These are phyloP conservation scores for Cottus gobio DNA, from an alignment of 2,113 vertebrate genomes.

Conservation along the genomic window DNA sequence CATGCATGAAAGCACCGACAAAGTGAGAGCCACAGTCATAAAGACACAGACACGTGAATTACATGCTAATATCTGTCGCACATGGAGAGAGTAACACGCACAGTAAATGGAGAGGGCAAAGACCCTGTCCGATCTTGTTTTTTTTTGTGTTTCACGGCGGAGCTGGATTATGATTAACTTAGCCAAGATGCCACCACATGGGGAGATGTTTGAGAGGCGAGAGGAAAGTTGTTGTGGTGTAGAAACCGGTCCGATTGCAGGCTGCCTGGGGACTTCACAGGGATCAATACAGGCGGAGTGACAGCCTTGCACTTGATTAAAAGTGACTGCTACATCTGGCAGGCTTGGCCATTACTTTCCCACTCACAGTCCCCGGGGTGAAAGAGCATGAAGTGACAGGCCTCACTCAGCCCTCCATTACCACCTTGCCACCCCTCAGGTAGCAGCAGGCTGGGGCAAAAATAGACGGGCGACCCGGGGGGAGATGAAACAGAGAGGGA, in stretches of 20 bases:
- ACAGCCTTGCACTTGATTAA: conserved; percentile 85
- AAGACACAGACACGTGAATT: conserved; percentile 21
- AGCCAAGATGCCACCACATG: conserved; percentile 61
- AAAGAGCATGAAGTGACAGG: conserved; percentile 84
- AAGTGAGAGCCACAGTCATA: conserved; percentile 4
- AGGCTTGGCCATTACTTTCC: conserved; percentile 83
- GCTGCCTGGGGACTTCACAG: conserved; percentile 72
- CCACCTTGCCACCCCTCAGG: conserved; percentile 79
- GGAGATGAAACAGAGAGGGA: conserved; percentile 44
- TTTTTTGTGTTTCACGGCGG: conserved; percentile 46
- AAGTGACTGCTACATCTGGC: conserved; percentile 88
- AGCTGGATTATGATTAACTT: conserved; percentile 77
- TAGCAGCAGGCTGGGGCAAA: conserved; percentile 67
- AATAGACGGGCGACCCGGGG: conserved; percentile 66
- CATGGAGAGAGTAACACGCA: conserved; percentile 32
- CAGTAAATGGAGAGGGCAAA: conserved; percentile 22
- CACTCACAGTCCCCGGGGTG: conserved; percentile 79
- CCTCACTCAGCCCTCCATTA: conserved; percentile 83
- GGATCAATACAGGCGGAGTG: conserved; percentile 84
- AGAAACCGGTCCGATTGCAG: conserved; percentile 71
- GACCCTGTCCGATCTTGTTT: conserved; percentile 68
- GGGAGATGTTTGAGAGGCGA: conserved; percentile 78
- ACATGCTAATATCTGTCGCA: conserved; percentile 47
- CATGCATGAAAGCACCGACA: conserved; percentile 5
- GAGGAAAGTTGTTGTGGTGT: conserved; percentile 75